Evolutionary conservation across 2,113 vertebrate species (phyloP).

Genomic region (Syrrhaptes paradoxus): DNA sequence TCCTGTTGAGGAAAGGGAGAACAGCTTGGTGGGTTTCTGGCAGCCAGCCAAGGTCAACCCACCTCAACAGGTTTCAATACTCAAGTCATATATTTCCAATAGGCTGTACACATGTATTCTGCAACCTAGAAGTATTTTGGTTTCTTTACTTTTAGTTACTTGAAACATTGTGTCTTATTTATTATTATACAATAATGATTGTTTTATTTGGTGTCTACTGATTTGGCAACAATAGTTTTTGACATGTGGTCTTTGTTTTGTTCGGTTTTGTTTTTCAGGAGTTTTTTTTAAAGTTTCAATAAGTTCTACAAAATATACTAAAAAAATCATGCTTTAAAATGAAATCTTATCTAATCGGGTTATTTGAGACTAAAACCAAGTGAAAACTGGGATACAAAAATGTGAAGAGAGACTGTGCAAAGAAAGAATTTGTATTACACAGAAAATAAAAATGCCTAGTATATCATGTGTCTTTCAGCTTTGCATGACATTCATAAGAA

Average conservation of each 20-base stretch:
- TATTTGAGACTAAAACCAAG: background rate
- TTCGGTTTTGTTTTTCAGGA: background rate
- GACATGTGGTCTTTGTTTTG: background rate
- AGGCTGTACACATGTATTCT: background rate
- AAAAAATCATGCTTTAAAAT: background rate
- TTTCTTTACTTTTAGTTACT: background rate
- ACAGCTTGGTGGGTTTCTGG: background rate
- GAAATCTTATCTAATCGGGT: background rate
- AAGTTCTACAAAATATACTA: background rate
- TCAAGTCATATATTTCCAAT: background rate
- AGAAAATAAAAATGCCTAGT: background rate
- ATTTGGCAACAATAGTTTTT: background rate
- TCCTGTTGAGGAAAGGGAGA: background rate
- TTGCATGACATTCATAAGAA: background rate
- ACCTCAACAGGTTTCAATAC: background rate
- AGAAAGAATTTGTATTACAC: background rate
- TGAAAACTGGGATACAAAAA: background rate
- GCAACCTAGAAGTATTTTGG: background rate
- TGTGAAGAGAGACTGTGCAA: background rate
- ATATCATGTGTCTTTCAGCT: background rate
- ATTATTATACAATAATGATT: background rate
- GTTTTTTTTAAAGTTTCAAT: background rate
- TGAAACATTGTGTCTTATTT: background rate
- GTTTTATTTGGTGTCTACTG: background rate
- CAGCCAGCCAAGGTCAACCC: background rate